phyloP scores from a whole-genome alignment of 2,797 vertebrate species.

The Alca torda region DNA sequence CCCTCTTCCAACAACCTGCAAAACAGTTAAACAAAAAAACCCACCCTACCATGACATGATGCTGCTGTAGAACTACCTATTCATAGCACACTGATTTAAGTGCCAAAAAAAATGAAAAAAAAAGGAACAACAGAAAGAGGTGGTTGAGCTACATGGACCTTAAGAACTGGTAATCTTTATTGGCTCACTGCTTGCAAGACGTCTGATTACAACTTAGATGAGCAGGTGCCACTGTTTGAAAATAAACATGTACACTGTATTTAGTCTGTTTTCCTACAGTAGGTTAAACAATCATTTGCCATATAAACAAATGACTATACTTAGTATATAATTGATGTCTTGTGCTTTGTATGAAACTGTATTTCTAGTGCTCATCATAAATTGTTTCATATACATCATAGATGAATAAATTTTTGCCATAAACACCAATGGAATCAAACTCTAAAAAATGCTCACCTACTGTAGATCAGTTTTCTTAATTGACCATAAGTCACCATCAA shows the following conservation, averaged over 20 bases:
- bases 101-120: background rate
- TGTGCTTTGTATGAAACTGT: background rate
- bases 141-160: background rate
- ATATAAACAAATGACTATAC: background rate
- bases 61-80: background rate
- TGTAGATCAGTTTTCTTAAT: background rate
- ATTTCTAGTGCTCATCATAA: background rate
- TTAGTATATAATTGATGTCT: background rate
- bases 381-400: background rate
- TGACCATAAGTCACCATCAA: background rate
- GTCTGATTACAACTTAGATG: background rate
- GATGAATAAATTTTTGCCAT: background rate
- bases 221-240: background rate
- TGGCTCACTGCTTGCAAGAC: background rate
- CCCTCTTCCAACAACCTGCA: background rate
- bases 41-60: too few relatives aligned
- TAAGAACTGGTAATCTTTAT: background rate
- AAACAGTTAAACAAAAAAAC: background rate
- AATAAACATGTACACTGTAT: background rate
- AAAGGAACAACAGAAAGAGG: background rate
- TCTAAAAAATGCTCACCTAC: background rate
- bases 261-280: background rate
- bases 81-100: background rate
- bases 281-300: background rate
- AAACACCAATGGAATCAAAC: background rate